A percentile compares a stretch with the other conserved stretches of the same genome.
These are phyloP conservation scores for Acipenser ruthenus DNA, from an alignment of 2,797 vertebrate genomes.

Conservation along the genomic window DNA sequence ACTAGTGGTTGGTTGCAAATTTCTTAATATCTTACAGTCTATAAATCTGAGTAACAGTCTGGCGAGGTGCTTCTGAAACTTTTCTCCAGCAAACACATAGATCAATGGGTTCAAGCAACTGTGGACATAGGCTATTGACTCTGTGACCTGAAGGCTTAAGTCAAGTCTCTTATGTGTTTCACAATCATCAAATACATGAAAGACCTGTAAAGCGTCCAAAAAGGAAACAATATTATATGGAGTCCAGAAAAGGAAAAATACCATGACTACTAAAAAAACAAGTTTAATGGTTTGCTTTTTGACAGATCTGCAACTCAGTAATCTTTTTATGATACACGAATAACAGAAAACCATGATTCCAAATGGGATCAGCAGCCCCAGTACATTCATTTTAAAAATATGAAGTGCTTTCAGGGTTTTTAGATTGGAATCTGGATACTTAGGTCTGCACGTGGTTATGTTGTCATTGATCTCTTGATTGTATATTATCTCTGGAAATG, in stretches of 20 bases:
- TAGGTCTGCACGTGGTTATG: slow-evolving; percentile 37
- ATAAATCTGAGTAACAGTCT: slow-evolving; percentile 45
- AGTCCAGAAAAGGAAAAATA: slow-evolving; percentile 79
- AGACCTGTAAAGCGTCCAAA: slow-evolving; percentile 54
- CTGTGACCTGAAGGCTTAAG: slow-evolving; percentile 61
- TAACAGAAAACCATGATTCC: slow-evolving; percentile 76
- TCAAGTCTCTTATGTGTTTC: slow-evolving; percentile 46
- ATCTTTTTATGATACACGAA: slow-evolving; percentile 62
- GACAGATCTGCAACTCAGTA: slow-evolving; percentile 54
- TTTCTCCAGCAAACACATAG: slow-evolving; percentile 82
- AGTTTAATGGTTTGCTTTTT: slow-evolving; percentile 73
- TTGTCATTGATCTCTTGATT: slow-evolving; percentile 35
- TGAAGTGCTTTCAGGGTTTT: slow-evolving; percentile 46
- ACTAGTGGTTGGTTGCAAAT: too few relatives aligned
- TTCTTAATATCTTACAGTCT: too few relatives aligned
- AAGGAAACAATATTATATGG: slow-evolving; percentile 73
- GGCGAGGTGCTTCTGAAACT: slow-evolving; percentile 71
- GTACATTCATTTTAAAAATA: slow-evolving; percentile 71
- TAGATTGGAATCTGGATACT: slow-evolving; percentile 15
- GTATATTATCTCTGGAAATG: slow-evolving; percentile 65
- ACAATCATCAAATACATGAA: slow-evolving; percentile 37
- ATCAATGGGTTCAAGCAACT: slow-evolving; percentile 84
- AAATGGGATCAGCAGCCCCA: slow-evolving; percentile 72
- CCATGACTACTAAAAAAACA: slow-evolving; percentile 64
- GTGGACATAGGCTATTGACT: slow-evolving; percentile 71